These are phyloP conservation scores for Cossypha polioptera DNA, from an alignment of 2,797 vertebrate genomes.

Conservation along the genomic window DNA sequence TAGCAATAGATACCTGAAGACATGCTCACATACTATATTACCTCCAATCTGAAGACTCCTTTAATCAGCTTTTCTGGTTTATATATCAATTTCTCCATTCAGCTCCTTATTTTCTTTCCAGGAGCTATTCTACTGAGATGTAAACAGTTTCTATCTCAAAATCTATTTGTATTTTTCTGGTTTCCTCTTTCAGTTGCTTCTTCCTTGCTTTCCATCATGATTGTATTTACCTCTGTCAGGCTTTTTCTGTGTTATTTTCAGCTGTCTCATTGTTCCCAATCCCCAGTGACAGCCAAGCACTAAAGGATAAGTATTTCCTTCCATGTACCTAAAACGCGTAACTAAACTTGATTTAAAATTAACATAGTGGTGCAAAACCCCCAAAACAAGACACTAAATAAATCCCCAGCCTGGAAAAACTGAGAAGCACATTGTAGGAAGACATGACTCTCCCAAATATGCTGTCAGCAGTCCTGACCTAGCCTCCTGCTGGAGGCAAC, in stretches of 20 bases:
- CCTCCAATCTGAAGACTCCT: not conserved
- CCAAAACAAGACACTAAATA: not conserved
- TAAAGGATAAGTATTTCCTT: not conserved
- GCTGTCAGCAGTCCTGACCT: not conserved
- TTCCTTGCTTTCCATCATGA: not conserved
- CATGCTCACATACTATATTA: not conserved
- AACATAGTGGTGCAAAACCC: not conserved
- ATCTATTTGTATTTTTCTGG: not conserved
- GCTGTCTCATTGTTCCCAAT: not conserved
- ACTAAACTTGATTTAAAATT: not conserved
- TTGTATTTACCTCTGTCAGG: not conserved
- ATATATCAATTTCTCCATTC: not conserved
- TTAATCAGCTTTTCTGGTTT: not conserved
- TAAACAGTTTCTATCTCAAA: not conserved
- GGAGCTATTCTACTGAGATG: not conserved
- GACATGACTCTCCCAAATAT: not conserved
- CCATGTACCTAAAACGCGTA: not conserved
- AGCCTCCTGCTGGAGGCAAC: not conserved
- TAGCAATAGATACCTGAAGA: not conserved
- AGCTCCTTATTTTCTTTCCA: not conserved
- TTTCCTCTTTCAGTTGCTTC: not conserved
- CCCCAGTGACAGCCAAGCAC: not conserved
- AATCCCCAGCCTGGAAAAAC: not conserved
- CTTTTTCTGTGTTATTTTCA: not conserved
- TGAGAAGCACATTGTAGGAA: not conserved